Percentiles rank a stretch among this genome's conserved stretches.
Conservation (phyloP, 1,140 invertebrate species). For the Grapholita molesta region DNA sequence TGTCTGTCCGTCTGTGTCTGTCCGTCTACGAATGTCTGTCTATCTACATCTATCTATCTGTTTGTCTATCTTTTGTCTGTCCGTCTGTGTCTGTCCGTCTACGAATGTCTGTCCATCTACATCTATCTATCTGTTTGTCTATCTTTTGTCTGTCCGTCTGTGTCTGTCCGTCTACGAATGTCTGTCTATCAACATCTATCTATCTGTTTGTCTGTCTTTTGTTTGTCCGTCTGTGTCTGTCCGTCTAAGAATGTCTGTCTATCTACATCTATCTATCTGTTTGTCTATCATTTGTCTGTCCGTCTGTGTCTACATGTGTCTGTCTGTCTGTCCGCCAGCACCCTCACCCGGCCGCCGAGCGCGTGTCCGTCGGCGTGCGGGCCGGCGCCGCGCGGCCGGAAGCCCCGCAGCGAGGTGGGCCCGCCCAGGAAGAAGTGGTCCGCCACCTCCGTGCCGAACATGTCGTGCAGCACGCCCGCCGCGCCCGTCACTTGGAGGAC, state of each 20-base stretch:
- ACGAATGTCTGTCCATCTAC: too few species aligned
- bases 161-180: background rate
- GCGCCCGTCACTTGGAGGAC: slow-evolving; percentile 86
- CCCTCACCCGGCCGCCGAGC: slow-evolving; percentile 80
- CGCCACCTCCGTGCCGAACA: slow-evolving; percentile 82
- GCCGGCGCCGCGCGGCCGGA: slow-evolving; percentile 89
- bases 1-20: background rate
- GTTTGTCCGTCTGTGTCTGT: background rate
- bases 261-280: background rate
- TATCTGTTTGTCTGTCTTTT: background rate
- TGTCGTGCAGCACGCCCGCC: slow-evolving; percentile 83
- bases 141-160: background rate
- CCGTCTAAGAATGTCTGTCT: background rate
- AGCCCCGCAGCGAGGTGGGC: slow-evolving; percentile 90
- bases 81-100: slow-evolving; percentile 79
- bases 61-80: slow-evolving; percentile 83
- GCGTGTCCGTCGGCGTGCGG: slow-evolving; percentile 86
- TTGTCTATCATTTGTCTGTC: background rate
- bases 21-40: slow-evolving; percentile 51
- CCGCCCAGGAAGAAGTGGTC: slow-evolving; percentile 94
- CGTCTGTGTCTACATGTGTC: background rate
- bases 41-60: too few species aligned
- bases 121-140: too few species aligned
- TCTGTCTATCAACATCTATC: background rate
- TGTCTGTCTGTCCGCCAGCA: background rate